phyloP scores from a whole-genome alignment of 2,888 invertebrate species.

The Flexamia atlantica region DNA sequence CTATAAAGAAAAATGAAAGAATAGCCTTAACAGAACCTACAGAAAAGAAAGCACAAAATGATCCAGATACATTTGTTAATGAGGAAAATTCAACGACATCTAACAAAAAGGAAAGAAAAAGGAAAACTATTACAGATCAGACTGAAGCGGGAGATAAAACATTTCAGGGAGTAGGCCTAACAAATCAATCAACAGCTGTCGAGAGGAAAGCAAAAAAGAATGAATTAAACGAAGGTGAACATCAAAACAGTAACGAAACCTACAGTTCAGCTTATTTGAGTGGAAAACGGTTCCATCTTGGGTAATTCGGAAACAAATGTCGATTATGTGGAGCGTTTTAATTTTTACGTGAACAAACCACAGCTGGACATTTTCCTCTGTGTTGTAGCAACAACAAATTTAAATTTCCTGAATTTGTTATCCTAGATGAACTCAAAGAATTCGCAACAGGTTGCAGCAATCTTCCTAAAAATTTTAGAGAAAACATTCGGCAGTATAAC shows the following conservation, averaged over 20 bases:
- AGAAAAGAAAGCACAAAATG: too few species aligned
- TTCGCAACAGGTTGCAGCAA: not conserved
- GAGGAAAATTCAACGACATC: too few species aligned
- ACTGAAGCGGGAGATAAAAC: not conserved
- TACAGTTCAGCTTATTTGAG: not conserved
- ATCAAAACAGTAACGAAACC: not conserved
- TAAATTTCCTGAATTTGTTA: constrained; percentile 4
- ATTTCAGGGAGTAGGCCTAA: not conserved
- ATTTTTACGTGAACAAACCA: not conserved
- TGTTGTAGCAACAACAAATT: constrained; percentile 10
- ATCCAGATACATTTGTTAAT: too few species aligned
- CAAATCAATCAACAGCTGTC: not conserved
- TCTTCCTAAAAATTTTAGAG: not conserved
- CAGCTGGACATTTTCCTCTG: not conserved
- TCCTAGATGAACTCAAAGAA: not conserved
- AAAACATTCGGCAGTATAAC: constrained; percentile 7
- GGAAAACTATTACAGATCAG: not conserved
- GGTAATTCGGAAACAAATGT: not conserved
- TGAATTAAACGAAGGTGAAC: not conserved
- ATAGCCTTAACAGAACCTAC: too few species aligned
- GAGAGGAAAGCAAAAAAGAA: not conserved
- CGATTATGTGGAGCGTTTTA: not conserved
- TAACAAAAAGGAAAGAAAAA: too few species aligned
- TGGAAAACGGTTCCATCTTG: not conserved
- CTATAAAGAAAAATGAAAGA: too few species aligned